Evolutionary conservation across 2,113 vertebrate genomes (phyloP), one percentile per base, ranked within the genome.

Genomic region (Pithys albifrons): DNA sequence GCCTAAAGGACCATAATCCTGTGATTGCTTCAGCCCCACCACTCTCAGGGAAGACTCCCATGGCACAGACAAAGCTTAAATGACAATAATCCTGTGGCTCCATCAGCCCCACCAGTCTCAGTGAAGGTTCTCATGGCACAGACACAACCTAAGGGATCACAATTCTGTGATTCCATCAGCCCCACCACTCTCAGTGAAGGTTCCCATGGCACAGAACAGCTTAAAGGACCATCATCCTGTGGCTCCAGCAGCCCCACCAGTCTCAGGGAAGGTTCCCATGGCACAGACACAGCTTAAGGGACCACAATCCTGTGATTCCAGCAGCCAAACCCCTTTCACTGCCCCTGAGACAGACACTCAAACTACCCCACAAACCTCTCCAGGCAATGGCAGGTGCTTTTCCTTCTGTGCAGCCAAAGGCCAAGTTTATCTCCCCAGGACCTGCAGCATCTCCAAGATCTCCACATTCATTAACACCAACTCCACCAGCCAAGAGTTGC

Each of bases 221-320:
- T 19, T 31, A 11, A 79, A 9, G 20, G 28, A 14, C 54, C 2
- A 0, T 7, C 25, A 71, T 48, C 46, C 55, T 46, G 15, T 13
- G 12, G 28, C 54, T 70, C 45, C 77, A 31, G 25, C 64, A 66
- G 35, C 46, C 54, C 37, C 35, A 27, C 10, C 12, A 3, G 5
- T 57, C 66, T 27, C 31, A 19, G 0, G 2, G 58, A 5, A 25
- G 58, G 58, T 27, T 3, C 12, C 39, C 82, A 28, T 0, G 2
- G 46, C 18, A n/a, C 33, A 69, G 19, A 28, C n/a, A 6, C 59
- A 43, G 2, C 22, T 15, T 35, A 11, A 72, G 7, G 17, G 28
- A 14, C 54, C 2, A 0, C 7, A 31, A n/a, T n/a, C n/a, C n/a
- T n/a, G n/a, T n/a, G n/a, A n/a, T 71, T 71, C 49, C 78, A 31